Percentiles rank a stretch among this genome's conserved stretches.
These are phyloP conservation scores for Meloe dianella DNA, from an alignment of 2,888 invertebrate species.

Conservation along the genomic window DNA sequence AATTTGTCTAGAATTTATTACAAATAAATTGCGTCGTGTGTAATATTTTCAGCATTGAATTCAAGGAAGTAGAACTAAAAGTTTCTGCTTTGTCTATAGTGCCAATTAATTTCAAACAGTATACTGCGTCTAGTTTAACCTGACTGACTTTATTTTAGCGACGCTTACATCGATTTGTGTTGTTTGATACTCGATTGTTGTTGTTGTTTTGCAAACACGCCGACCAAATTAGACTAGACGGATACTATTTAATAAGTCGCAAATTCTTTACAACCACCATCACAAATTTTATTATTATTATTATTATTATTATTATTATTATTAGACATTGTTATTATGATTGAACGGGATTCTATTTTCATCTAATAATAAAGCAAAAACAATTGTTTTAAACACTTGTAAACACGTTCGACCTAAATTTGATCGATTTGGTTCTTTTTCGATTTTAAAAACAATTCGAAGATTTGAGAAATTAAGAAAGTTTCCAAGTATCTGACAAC, in stretches of 20 bases:
- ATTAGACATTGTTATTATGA: too few relatives aligned
- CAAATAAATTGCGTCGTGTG: neutral
- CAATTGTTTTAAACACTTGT: neutral
- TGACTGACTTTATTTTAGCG: neutral
- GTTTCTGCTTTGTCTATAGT: neutral
- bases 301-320: neutral
- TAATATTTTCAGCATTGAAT: neutral
- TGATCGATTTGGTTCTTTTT: neutral
- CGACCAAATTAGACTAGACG: neutral
- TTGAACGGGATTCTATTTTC: neutral
- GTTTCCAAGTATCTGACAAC: too few relatives aligned
- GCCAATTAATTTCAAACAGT: neutral
- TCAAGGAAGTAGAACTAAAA: neutral
- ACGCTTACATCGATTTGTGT: neutral
- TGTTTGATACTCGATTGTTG: neutral
- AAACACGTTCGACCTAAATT: slow-evolving; percentile 5
- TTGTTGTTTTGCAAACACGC: neutral
- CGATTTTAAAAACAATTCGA: neutral
- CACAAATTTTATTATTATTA: neutral
- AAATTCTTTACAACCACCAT: neutral
- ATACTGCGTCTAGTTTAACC: neutral
- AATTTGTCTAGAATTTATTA: neutral
- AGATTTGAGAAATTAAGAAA: neutral
- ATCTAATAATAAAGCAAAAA: slow-evolving; percentile 7
- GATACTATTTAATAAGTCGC: neutral